Conservation (phyloP, 92 coral and sea anemone genomes). For the Epizoanthus stellaris region DNA sequence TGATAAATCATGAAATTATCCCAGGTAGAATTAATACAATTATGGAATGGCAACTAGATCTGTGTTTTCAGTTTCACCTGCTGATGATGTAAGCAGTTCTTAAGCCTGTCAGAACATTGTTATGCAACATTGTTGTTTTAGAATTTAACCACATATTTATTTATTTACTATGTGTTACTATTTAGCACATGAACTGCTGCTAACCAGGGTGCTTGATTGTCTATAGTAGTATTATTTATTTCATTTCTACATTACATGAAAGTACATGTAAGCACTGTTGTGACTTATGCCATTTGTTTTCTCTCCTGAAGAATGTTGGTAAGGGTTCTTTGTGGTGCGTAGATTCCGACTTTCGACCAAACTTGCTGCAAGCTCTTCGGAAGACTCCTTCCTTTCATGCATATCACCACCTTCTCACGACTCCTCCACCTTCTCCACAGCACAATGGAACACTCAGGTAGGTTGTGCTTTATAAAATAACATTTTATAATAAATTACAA, state of each 20-base stretch:
- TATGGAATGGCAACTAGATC: too few relatives aligned
- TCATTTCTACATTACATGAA: background rate
- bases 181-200: too few relatives aligned
- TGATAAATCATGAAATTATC: too few relatives aligned
- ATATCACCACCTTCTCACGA: conserved; percentile 87
- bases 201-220: too few relatives aligned
- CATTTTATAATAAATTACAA: too few relatives aligned
- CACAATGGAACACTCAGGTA: conserved; percentile 66
- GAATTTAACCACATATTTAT: too few relatives aligned
- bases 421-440: conserved; percentile 98
- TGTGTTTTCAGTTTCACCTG: too few relatives aligned
- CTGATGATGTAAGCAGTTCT: too few relatives aligned
- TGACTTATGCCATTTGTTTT: conserved; percentile 23
- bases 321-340: conserved; percentile 99
- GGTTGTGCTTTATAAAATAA: background rate
- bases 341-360: conserved; percentile 93
- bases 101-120: too few relatives aligned
- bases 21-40: too few relatives aligned
- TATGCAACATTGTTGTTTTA: too few relatives aligned
- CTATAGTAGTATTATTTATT: background rate
- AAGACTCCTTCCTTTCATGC: conserved; percentile 96
- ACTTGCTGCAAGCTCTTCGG: conserved; percentile 91
- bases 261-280: background rate
- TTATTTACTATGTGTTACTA: too few relatives aligned
- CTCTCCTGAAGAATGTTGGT: conserved; percentile 86